phyloP scores from a whole-genome alignment of 2,888 invertebrate genomes.

The Gymnosoma rotundatum region DNA sequence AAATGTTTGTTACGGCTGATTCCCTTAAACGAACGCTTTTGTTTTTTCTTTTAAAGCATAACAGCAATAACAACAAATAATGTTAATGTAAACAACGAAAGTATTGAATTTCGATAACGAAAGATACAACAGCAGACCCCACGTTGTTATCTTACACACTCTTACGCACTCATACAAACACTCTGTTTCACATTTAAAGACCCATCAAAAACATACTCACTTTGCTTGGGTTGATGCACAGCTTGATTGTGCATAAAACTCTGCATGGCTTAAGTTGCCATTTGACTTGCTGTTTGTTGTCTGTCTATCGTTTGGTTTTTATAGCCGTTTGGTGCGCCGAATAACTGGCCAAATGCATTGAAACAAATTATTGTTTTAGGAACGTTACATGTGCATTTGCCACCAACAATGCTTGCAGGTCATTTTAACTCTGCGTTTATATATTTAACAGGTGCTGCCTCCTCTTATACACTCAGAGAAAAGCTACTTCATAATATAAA shows the following conservation, averaged over 20 bases:
- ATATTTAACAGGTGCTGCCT: constrained; percentile 63
- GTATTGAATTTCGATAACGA: constrained; percentile 56
- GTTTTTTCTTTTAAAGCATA: background rate
- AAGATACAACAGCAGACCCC: constrained; percentile 59
- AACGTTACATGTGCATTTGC: constrained; percentile 39
- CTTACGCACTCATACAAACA: constrained; percentile 24
- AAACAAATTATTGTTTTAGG: constrained; percentile 16
- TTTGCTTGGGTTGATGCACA: constrained; percentile 21
- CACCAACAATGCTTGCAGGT: constrained; percentile 64
- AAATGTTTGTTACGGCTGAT: constrained; percentile 58
- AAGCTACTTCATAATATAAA: too few species aligned
- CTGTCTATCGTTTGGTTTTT: background rate
- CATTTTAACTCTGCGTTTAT: constrained; percentile 45
- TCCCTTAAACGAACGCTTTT: constrained; percentile 56
- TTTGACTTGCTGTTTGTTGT: constrained; percentile 16
- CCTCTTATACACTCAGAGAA: constrained; percentile 37
- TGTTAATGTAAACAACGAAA: constrained; percentile 32
- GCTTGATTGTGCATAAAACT: constrained; percentile 49
- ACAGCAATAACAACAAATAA: constrained; percentile 15
- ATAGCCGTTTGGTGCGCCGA: background rate
- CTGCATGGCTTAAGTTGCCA: constrained; percentile 21
- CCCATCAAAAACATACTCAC: constrained; percentile 39
- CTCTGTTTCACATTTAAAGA: background rate
- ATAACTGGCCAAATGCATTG: constrained; percentile 36
- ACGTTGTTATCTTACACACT: constrained; percentile 57